These are phyloP conservation scores for Cheilosia variabilis DNA, from an alignment of 2,888 invertebrate species.

Conservation along the genomic window DNA sequence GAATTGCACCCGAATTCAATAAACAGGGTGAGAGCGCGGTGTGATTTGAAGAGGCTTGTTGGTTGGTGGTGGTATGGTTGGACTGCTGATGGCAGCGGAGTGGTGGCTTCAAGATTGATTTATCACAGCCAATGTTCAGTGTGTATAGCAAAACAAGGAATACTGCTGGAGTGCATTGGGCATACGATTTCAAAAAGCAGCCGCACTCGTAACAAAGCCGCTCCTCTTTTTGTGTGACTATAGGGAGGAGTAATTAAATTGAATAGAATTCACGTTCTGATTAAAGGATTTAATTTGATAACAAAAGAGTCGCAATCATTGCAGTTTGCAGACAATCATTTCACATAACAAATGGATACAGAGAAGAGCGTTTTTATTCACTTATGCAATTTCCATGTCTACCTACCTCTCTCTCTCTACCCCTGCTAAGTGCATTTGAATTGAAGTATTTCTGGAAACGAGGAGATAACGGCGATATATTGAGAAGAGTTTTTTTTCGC, in stretches of 20 bases:
- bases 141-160: background rate
- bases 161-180: conserved; percentile 18
- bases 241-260: conserved; percentile 57
- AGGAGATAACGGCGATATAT: too few relatives aligned
- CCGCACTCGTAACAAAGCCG: conserved; percentile 35
- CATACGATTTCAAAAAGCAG: conserved; percentile 37
- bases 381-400: background rate
- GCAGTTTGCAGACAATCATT: conserved; percentile 24
- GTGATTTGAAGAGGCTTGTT: conserved; percentile 59
- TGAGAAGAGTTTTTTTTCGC: too few relatives aligned
- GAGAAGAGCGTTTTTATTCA: background rate
- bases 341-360: conserved; percentile 4
- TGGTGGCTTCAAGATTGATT: conserved; percentile 68
- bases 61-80: conserved; percentile 2
- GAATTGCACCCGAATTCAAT: conserved; percentile 70
- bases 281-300: conserved; percentile 69
- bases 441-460: too few relatives aligned
- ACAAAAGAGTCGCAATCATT: conserved; percentile 35
- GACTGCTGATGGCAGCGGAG: conserved; percentile 13
- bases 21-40: conserved; percentile 57
- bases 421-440: too few relatives aligned
- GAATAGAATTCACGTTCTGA: conserved; percentile 58
- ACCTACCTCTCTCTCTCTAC: too few relatives aligned
- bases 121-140: conserved; percentile 36
- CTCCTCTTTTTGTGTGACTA: background rate